A percentile compares a stretch with the other conserved stretches of the same genome.
Conservation (phyloP, 2,797 vertebrate genomes). For the Chelon labrosus region DNA sequence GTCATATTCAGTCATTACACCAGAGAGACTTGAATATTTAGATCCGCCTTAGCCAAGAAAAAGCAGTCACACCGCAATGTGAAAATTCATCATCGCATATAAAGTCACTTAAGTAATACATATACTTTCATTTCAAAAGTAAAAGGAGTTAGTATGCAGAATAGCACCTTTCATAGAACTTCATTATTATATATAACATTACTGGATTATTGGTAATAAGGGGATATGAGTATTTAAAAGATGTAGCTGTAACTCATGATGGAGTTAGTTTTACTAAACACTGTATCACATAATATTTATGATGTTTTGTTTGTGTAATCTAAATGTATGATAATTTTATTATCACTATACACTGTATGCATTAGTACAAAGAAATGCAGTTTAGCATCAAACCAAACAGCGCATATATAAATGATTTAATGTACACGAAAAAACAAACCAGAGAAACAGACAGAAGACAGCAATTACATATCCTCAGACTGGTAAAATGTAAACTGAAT, state of each 20-base stretch:
- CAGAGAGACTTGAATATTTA: conserved; percentile 47
- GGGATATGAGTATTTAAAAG: neutral
- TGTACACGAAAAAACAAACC: neutral
- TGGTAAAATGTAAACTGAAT: conserved; percentile 37
- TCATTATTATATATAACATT: neutral
- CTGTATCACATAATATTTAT: neutral
- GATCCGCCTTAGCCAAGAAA: conserved; percentile 25
- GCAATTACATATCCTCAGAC: conserved; percentile 20
- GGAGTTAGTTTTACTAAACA: neutral
- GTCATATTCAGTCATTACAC: conserved; percentile 65
- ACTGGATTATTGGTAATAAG: conserved; percentile 1
- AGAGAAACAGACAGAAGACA: neutral
- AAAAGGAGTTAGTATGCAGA: neutral
- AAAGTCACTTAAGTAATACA: neutral
- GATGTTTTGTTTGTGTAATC: neutral
- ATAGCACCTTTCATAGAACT: neutral
- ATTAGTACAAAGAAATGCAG: neutral
- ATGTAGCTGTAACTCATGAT: neutral
- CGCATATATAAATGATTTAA: neutral
- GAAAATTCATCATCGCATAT: conserved; percentile 8
- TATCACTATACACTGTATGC: neutral
- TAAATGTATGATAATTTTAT: neutral
- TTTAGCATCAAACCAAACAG: neutral
- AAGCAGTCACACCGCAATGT: conserved; percentile 9
- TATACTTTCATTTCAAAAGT: neutral